phyloP scores from a whole-genome alignment of 2,113 vertebrate species.

The Lonchura striata region DNA sequence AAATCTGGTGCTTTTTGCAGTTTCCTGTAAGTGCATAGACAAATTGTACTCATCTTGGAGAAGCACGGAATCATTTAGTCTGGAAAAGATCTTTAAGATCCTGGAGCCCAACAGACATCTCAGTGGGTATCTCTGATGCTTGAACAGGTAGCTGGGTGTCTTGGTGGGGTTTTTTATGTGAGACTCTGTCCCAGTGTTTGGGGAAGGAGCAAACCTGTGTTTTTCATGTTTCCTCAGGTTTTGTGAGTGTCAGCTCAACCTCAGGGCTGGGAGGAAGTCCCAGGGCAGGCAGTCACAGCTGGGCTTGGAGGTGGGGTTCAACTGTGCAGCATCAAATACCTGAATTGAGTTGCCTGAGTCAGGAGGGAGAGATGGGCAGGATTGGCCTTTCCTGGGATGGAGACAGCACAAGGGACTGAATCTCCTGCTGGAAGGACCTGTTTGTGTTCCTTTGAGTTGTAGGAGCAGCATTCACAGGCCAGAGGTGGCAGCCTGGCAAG shows the following conservation, averaged over 20 bases:
- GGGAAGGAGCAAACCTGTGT: fast-evolving
- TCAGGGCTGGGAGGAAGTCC: neutral
- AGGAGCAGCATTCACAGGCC: fast-evolving
- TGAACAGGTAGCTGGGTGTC: neutral
- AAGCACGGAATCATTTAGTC: neutral
- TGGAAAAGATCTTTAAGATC: neutral
- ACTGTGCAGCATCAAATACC: neutral
- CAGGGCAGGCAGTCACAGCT: neutral
- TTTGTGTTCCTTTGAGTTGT: fast-evolving
- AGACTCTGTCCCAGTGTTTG: neutral
- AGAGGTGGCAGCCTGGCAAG: neutral
- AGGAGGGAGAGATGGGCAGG: neutral
- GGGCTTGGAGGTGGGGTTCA: neutral
- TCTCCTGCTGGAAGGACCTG: neutral
- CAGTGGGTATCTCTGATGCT: neutral
- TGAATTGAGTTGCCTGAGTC: neutral
- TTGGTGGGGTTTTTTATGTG: neutral
- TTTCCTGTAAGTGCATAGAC: neutral
- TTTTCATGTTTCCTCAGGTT: neutral
- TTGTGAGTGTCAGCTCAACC: neutral
- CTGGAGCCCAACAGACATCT: neutral
- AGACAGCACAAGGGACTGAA: no score
- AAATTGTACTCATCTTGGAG: neutral
- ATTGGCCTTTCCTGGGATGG: neutral
- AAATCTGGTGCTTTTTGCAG: neutral